Evolutionary conservation across 23 tunicate species (phyloP).

Genomic region (Trididemnum clinides): DNA sequence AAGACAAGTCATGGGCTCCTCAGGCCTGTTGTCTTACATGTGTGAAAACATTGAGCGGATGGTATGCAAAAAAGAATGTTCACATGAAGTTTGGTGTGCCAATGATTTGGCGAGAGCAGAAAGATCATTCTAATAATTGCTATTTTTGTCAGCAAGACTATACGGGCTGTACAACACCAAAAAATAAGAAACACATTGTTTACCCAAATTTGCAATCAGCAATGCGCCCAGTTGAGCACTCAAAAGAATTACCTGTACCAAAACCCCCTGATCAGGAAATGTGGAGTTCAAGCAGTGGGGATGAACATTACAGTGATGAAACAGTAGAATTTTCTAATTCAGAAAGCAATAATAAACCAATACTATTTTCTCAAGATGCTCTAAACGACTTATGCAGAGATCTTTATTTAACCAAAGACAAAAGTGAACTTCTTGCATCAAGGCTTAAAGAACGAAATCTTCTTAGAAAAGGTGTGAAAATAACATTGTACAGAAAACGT

Average conservation of each 20-base stretch:
- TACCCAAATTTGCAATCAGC: conserved; percentile 13
- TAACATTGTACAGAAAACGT: conserved; percentile 20
- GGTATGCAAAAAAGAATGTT: conserved; percentile 2
- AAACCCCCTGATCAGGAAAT: conserved; percentile 4
- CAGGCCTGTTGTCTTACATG: conserved; percentile 7
- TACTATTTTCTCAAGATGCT: conserved; percentile 1
- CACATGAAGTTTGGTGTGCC: conserved; percentile 15
- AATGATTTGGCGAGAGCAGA: conserved; percentile 18
- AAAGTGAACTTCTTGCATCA: conserved; percentile 8
- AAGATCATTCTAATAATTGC: conserved; percentile 11
- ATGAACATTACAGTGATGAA: conserved; percentile 8
- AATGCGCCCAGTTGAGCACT: conserved; percentile 7
- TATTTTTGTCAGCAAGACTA: conserved; percentile 11
- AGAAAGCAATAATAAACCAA: conserved; percentile 5
- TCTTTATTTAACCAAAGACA: conserved; percentile 15
- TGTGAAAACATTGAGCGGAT: conserved; percentile 18
- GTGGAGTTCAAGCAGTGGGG: conserved; percentile 11
- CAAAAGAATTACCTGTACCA: conserved; percentile 17
- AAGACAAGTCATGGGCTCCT: conserved; percentile 4
- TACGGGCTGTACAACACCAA: not conserved
- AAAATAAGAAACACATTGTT: conserved; percentile 5
- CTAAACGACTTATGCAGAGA: conserved; percentile 8
- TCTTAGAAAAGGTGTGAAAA: conserved; percentile 4
- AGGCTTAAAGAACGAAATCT: conserved; percentile 17
- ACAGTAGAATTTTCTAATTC: not conserved